Base-by-base conservation (phyloP, 1,140 invertebrate species). In the Chlorops oryzae region DNA sequence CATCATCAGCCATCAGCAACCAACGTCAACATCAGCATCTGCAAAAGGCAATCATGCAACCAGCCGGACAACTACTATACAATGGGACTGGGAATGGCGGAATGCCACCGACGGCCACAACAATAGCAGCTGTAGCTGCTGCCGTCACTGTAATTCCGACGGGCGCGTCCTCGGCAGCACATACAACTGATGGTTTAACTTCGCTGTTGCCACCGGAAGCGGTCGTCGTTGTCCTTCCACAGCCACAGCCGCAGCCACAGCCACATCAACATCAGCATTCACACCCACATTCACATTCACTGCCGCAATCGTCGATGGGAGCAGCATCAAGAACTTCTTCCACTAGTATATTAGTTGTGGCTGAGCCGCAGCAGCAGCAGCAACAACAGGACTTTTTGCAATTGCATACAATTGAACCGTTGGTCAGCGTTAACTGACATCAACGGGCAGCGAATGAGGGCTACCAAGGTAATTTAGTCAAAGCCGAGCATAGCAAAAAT, bases 391-490 rank as follows among this genome's bases (percentile, higher is more conserved):
- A 52, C 18, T 63, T 55, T 58, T 41, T 65, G 59, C 59, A 66
- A 51, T 59, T 69, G 27, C 43, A 40, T 27, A 46, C 65, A 50
- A 55, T 69, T 48, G 65, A 69, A 51, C 65, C 65, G 35, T 54
- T 69, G 63, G 65, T 69, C 54, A 69, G 65, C 55, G 65, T 69
- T 51, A 69, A 69, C 59, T 69, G 65, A 69, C 66, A 65, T n/a
- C n/a, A n/a, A n/a, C n/a, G n/a, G n/a, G n/a, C n/a, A n/a, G n/a
- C n/a, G n/a, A n/a, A n/a, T n/a, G n/a, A n/a, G n/a, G n/a, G n/a
- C n/a, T n/a, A n/a, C n/a, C n/a, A n/a, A n/a, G n/a, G n/a, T n/a
- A n/a, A n/a, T n/a, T n/a, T n/a, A n/a, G n/a, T n/a, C n/a, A n/a
- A n/a, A n/a, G n/a, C n/a, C n/a, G n/a, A n/a, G n/a, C n/a, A n/a